These are phyloP conservation scores for Rotaria sp. DNA, from an alignment of 2,888 invertebrate species.

Conservation along the genomic window DNA sequence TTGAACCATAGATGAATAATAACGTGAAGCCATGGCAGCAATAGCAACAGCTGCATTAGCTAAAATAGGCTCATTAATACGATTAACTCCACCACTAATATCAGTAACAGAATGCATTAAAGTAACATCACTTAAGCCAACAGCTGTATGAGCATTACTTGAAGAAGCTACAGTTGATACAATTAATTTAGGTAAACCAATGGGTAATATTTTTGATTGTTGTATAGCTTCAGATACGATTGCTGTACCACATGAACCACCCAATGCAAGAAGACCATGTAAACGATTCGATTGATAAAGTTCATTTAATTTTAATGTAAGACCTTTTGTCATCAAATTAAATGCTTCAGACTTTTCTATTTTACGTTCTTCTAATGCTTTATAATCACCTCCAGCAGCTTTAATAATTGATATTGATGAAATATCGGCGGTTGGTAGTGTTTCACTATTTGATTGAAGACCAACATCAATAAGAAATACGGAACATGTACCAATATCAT, in stretches of 20 bases:
- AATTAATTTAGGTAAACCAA: constrained; percentile 13
- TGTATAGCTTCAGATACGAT: constrained; percentile 22
- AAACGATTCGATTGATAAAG: neutral
- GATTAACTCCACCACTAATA: constrained; percentile 8
- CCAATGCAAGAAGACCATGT: neutral
- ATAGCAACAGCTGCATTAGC: constrained; percentile 9
- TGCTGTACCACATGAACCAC: constrained; percentile 18
- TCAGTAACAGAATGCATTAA: constrained; percentile 23
- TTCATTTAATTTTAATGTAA: neutral
- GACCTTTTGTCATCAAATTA: neutral
- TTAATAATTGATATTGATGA: neutral
- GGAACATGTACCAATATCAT: neutral
- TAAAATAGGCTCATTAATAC: neutral
- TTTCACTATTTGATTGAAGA: neutral
- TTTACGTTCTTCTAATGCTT: neutral
- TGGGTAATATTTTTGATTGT: neutral
- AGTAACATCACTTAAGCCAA: constrained; percentile 17
- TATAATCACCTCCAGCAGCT: neutral
- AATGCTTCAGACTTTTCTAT: neutral
- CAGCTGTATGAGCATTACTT: neutral
- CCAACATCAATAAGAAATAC: neutral
- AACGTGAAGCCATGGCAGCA: constrained; percentile 9
- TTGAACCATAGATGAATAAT: neutral
- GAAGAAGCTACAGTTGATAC: neutral
- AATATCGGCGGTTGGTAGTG: neutral